Base-by-base conservation (phyloP, 2,797 vertebrate species). In the Xiphophorus birchmanni region DNA sequence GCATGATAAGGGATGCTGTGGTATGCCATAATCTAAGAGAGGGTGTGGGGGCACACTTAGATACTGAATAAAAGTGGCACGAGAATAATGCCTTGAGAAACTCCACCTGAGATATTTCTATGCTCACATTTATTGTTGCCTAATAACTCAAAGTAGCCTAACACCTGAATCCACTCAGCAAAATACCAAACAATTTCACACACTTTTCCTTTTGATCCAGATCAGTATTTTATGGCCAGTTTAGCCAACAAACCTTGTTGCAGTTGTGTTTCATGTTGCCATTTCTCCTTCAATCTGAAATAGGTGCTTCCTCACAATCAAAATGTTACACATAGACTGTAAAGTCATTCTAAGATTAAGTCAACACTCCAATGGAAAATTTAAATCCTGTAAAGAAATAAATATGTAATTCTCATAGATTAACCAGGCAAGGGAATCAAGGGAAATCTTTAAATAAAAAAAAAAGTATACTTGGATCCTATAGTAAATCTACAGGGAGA, bases 381-480 rank as follows among this genome's bases (percentile, higher is more conserved):
- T 76, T 71, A 86, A 89, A 81, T 78, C 65, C 86, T 73, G 32
- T 60, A 21, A 84, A 81, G 84, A 83, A 82, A 84, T 72, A 91
- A 87, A 82, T 85, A 86, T 65, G 85, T 90, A 91, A 92, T 95
- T 93, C 94, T 88, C 73, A 56, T 88, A 94, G 95, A 96, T 96
- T 97, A 96, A 95, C 94, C 83, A 94, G 86, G 77, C 93, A 97
- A 94, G 96, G 32, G 32, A 32, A 32, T 32, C 32, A 32, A 95
- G 91, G 94, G 92, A 93, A 94, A 95, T 21, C 3, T 17, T 13
- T 42, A 91, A 73, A 77, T 23, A 23, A 23, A 74, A 71, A 92
- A 93, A 89, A 95, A 92, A 92, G 92, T 94, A 94, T 95, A 90
- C 91, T 92, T 94, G 94, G 90, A 90, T 94, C 67, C 92, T 88